Evolutionary conservation across 2,888 invertebrate species (phyloP).

Genomic region (Drosophila siamana): DNA sequence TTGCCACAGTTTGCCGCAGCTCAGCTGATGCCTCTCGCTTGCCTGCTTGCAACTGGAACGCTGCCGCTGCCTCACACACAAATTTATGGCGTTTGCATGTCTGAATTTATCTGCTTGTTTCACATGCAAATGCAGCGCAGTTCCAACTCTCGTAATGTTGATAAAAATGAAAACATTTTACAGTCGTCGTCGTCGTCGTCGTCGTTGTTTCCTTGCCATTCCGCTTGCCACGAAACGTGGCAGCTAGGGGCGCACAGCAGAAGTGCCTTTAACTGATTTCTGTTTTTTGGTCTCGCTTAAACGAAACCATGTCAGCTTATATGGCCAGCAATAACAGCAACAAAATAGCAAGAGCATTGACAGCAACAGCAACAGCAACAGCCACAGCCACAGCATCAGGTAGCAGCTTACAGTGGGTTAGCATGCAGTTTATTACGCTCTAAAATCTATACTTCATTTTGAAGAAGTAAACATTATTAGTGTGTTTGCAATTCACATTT

Average conservation of each 20-base stretch:
- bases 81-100: slow-evolving; percentile 79
- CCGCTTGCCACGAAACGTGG: slow-evolving; percentile 32
- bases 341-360: not conserved
- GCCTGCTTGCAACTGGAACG: slow-evolving; percentile 15
- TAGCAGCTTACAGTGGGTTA: slow-evolving; percentile 37
- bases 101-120: slow-evolving; percentile 80
- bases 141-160: slow-evolving; percentile 71
- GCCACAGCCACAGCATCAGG: slow-evolving; percentile 29
- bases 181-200: slow-evolving; percentile 14
- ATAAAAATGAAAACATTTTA: slow-evolving; percentile 74
- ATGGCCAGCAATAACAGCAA: slow-evolving; percentile 26
- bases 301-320: slow-evolving; percentile 70
- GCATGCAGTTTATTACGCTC: not conserved
- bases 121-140: slow-evolving; percentile 77
- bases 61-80: slow-evolving; percentile 41
- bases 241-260: slow-evolving; percentile 27
- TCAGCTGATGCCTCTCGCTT: slow-evolving; percentile 26
- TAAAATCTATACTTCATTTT: slow-evolving; percentile 1
- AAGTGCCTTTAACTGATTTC: slow-evolving; percentile 72
- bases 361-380: slow-evolving; percentile 10
- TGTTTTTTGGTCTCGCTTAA: slow-evolving; percentile 45
- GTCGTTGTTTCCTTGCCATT: not conserved
- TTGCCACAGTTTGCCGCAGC: slow-evolving; percentile 9
- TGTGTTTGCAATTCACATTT: too few species aligned
- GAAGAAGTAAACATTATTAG: not conserved